Conservation (phyloP, 2,797 vertebrate species). For the Naso thynnoides region DNA sequence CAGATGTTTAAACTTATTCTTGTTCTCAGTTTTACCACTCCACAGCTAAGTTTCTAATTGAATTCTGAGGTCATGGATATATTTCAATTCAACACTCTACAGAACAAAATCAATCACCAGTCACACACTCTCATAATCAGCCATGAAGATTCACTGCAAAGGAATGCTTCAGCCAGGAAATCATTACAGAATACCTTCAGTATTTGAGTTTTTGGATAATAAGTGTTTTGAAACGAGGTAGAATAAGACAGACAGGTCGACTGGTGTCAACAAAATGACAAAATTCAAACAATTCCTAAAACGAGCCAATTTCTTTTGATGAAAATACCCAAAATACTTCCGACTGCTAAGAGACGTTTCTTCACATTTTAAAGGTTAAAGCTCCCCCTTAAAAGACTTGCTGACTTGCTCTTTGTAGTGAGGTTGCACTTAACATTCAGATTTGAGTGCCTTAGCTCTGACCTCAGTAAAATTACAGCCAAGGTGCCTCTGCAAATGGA, state of each 20-base stretch:
- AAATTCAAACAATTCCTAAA: neutral
- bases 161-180: neutral
- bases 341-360: neutral
- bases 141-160: neutral
- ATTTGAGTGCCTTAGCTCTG: constrained; percentile 10
- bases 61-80: constrained; percentile 21
- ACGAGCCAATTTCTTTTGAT: neutral
- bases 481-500: constrained; percentile 21
- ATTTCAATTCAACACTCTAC: constrained; percentile 13
- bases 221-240: neutral
- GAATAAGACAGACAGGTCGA: constrained; percentile 3
- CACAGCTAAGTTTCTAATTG: constrained; percentile 19
- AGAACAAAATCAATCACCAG: constrained; percentile 8
- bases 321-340: neutral
- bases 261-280: neutral
- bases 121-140: constrained; percentile 18
- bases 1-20: constrained; percentile 19
- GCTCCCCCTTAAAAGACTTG: neutral
- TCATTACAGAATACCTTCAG: neutral
- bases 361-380: constrained; percentile 7
- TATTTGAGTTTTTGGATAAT: neutral
- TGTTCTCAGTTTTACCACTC: constrained; percentile 20
- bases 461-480: constrained; percentile 8
- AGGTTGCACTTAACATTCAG: constrained; percentile 11
- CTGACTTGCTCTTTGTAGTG: neutral